Percentiles rank a stretch among this genome's conserved stretches.
phyloP scores from a whole-genome alignment of 2,888 invertebrate species.

The Macrophya annulata region DNA sequence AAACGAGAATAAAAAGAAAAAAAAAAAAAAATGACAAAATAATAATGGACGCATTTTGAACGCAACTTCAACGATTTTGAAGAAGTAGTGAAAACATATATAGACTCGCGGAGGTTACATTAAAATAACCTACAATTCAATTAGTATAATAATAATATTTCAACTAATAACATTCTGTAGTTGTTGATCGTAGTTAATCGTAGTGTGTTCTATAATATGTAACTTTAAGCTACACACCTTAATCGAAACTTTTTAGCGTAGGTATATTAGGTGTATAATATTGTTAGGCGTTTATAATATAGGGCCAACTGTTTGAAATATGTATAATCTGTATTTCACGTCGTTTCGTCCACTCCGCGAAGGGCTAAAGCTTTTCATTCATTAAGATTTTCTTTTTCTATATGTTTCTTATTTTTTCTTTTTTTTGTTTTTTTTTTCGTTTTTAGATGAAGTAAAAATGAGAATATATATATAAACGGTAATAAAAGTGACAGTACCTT shows the following conservation, averaged over 20 bases:
- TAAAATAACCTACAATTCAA: background rate
- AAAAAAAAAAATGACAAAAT: too few species aligned
- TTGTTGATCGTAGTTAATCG: slow-evolving; percentile 74
- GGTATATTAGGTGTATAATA: slow-evolving; percentile 70
- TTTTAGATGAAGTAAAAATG: background rate
- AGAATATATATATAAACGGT: background rate
- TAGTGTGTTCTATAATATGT: slow-evolving; percentile 75
- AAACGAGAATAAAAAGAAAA: background rate
- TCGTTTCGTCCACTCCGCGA: background rate
- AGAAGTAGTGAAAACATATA: slow-evolving; percentile 22
- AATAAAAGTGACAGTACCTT: background rate
- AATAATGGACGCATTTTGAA: slow-evolving; percentile 47
- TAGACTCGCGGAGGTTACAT: slow-evolving; percentile 51
- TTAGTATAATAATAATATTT: slow-evolving; percentile 61
- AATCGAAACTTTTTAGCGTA: slow-evolving; percentile 74
- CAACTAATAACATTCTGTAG: slow-evolving; percentile 75
- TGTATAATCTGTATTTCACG: background rate
- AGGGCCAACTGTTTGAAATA: slow-evolving; percentile 29
- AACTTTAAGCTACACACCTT: slow-evolving; percentile 75
- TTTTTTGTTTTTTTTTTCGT: too few species aligned
- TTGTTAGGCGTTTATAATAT: slow-evolving; percentile 69
- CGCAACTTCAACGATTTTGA: slow-evolving; percentile 25
- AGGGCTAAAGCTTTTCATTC: background rate
- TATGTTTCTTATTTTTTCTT: too few species aligned
- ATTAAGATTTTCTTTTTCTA: background rate